phyloP scores from a whole-genome alignment of 1,140 invertebrate genomes.

The Trichogramma pretiosum region DNA sequence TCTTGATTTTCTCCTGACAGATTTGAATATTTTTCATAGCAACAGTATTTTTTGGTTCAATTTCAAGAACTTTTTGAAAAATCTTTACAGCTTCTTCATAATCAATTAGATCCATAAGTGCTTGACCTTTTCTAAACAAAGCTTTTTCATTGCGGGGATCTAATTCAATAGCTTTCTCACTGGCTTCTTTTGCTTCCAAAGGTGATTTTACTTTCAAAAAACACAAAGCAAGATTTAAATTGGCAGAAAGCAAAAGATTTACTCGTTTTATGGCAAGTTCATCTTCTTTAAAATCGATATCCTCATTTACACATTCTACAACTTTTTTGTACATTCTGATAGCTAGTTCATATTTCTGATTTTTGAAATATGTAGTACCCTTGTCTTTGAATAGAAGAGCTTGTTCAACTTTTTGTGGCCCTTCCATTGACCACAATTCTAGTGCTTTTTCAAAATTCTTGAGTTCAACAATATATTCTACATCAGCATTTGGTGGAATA shows the following conservation, averaged over 20 bases:
- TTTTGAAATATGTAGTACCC: constrained; percentile 86
- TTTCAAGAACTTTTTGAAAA: constrained; percentile 63
- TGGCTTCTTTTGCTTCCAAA: constrained; percentile 60
- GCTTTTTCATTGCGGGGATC: constrained; percentile 82
- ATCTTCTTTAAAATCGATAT: constrained; percentile 34
- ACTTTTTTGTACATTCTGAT: constrained; percentile 79
- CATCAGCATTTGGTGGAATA: constrained; percentile 69
- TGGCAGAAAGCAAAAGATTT: constrained; percentile 57
- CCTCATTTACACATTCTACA: constrained; percentile 48
- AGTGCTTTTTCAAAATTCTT: constrained; percentile 76
- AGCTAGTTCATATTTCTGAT: constrained; percentile 68
- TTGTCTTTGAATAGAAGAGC: constrained; percentile 79
- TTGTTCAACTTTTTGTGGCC: constrained; percentile 69
- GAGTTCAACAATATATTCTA: constrained; percentile 76
- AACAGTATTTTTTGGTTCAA: constrained; percentile 76
- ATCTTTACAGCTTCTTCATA: constrained; percentile 68
- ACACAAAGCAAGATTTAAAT: constrained; percentile 81
- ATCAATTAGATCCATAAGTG: constrained; percentile 66
- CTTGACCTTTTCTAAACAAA: constrained; percentile 79
- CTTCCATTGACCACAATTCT: constrained; percentile 75
- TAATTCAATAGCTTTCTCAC: constrained; percentile 63
- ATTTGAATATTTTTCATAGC: constrained; percentile 67
- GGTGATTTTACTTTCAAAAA: constrained; percentile 73
- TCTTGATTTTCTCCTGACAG: constrained; percentile 67
- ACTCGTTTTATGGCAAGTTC: constrained; percentile 38